Conservation (phyloP, 1,140 invertebrate genomes). For the Euura saliciscinereae region DNA sequence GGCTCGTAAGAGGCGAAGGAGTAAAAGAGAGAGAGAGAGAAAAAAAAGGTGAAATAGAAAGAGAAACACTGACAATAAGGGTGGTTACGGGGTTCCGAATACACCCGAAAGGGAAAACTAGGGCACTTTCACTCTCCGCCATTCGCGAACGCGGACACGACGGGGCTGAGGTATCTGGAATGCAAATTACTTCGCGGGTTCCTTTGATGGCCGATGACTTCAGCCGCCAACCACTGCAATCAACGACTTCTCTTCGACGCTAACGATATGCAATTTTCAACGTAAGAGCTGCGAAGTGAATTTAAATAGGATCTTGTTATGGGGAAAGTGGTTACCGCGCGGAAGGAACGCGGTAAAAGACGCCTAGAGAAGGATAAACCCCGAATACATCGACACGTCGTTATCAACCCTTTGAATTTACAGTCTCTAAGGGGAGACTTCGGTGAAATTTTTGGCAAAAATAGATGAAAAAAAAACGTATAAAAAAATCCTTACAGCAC, state of each 20-base stretch:
- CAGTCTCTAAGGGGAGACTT: too few relatives aligned
- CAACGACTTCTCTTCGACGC: conserved; percentile 4
- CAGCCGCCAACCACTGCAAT: background rate
- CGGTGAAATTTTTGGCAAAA: too few relatives aligned
- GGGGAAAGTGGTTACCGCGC: background rate
- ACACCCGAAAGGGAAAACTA: conserved; percentile 11
- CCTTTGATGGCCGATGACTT: conserved; percentile 12
- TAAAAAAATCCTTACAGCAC: too few relatives aligned
- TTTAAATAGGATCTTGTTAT: conserved; percentile 1
- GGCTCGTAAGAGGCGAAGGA: too few relatives aligned
- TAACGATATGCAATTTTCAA: conserved; percentile 6
- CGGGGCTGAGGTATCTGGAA: background rate
- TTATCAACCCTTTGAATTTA: too few relatives aligned
- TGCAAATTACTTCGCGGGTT: conserved; percentile 10
- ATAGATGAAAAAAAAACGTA: too few relatives aligned
- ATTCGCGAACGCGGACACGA: background rate
- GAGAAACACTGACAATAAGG: too few relatives aligned
- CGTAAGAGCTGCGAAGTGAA: background rate
- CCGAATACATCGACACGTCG: background rate
- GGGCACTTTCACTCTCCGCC: background rate
- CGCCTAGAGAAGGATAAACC: background rate
- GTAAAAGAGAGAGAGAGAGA: too few relatives aligned
- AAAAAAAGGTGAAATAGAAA: background rate
- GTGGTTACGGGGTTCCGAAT: background rate
- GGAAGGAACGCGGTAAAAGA: background rate